These are phyloP conservation scores for Apeltes quadracus DNA, from an alignment of 2,113 vertebrate genomes.

Conservation along the genomic window DNA sequence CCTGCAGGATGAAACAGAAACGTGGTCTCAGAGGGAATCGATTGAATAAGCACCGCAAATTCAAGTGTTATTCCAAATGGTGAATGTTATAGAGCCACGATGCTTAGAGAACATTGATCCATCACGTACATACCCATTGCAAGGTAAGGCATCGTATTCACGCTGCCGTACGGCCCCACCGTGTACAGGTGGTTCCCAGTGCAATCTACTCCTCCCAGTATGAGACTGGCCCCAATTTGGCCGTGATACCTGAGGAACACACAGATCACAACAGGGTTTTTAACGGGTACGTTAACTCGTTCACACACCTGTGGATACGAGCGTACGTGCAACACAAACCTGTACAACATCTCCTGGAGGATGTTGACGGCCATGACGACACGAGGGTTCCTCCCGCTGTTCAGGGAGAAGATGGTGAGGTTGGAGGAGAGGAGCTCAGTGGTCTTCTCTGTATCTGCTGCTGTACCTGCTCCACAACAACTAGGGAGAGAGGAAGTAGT, in stretches of 20 bases:
- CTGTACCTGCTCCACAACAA: slow-evolving; percentile 82
- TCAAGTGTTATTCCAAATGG: background rate
- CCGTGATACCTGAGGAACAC: slow-evolving; percentile 80
- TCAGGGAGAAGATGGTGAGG: slow-evolving; percentile 77
- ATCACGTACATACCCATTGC: slow-evolving; percentile 79
- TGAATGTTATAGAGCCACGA: background rate
- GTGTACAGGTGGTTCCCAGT: slow-evolving; percentile 82
- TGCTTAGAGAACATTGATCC: background rate
- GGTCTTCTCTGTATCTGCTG: slow-evolving; percentile 80
- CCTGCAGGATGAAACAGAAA: slow-evolving; percentile 66
- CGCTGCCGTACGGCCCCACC: slow-evolving; percentile 83
- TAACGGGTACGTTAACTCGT: background rate
- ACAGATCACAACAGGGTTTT: background rate
- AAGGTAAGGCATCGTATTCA: slow-evolving; percentile 77
- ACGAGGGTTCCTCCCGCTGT: slow-evolving; percentile 76
- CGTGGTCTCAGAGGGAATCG: background rate
- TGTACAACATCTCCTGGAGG: slow-evolving; percentile 79
- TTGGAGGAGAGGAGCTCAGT: slow-evolving; percentile 79
- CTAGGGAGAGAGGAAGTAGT: slow-evolving; percentile 36
- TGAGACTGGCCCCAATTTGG: slow-evolving; percentile 82
- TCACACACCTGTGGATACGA: background rate
- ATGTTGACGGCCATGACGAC: slow-evolving; percentile 77
- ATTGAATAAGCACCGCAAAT: background rate
- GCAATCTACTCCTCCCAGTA: slow-evolving; percentile 85
- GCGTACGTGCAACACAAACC: slow-evolving; percentile 44